phyloP scores from a whole-genome alignment of 2,113 vertebrate species.

The Cichladusa arquata region DNA sequence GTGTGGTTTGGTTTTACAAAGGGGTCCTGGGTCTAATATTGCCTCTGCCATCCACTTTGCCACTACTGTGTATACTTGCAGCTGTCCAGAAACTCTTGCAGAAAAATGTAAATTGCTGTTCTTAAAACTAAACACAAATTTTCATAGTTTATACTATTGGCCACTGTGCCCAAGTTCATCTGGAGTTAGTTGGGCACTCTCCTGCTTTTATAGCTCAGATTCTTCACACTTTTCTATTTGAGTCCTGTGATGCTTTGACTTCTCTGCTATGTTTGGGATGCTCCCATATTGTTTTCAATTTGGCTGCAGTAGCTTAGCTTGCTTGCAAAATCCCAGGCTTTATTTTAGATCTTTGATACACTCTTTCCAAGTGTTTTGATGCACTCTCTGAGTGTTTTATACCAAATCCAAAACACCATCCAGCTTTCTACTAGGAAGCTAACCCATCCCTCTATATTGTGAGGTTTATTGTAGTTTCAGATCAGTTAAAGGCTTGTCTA shows the following conservation, averaged over 20 bases:
- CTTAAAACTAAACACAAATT: neutral
- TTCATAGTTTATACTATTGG: neutral
- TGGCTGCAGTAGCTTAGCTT: neutral
- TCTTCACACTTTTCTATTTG: neutral
- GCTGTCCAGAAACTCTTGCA: neutral
- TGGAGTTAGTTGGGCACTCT: neutral
- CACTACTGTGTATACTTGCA: neutral
- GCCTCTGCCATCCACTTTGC: neutral
- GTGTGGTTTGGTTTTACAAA: neutral
- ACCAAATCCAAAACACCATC: neutral
- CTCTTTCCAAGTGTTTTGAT: neutral
- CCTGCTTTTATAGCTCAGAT: neutral
- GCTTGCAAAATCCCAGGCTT: neutral
- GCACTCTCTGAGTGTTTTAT: neutral
- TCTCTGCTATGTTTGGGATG: constrained; percentile 5
- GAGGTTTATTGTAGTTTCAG: neutral
- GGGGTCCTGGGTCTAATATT: neutral
- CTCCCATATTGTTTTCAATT: neutral
- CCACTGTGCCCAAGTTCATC: neutral
- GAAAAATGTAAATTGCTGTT: neutral
- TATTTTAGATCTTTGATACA: neutral
- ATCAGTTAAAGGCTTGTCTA: neutral
- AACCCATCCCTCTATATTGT: neutral
- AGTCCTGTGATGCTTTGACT: neutral
- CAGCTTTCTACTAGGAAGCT: neutral